phyloP scores from a whole-genome alignment of 1,140 invertebrate genomes.

The Oryctes rhinoceros region DNA sequence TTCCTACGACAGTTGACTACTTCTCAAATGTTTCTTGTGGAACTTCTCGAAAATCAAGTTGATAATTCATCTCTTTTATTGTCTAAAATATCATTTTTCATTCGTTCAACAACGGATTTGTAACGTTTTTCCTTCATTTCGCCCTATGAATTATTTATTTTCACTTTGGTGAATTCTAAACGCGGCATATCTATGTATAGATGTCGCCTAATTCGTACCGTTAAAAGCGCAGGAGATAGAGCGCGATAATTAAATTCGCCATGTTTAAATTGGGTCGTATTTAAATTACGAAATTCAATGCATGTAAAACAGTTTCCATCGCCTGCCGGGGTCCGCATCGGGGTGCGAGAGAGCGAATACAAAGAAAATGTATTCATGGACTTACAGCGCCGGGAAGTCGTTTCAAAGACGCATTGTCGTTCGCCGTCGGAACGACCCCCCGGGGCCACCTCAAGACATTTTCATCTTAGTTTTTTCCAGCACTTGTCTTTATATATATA shows the following conservation, averaged over 20 bases:
- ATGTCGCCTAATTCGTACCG: constrained; percentile 17
- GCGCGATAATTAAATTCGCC: constrained; percentile 39
- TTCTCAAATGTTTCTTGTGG: too few species aligned
- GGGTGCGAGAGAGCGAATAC: constrained; percentile 51
- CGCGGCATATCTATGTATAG: background rate
- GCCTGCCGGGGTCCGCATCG: constrained; percentile 13
- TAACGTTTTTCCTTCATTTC: background rate
- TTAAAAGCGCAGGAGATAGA: constrained; percentile 10
- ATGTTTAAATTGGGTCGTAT: constrained; percentile 36
- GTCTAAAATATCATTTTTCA: too few species aligned
- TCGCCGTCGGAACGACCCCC: constrained; percentile 53
- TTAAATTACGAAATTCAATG: constrained; percentile 55
- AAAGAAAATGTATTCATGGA: constrained; percentile 59
- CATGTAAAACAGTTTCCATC: constrained; percentile 55
- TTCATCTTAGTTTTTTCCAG: constrained; percentile 57
- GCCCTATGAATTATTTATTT: background rate
- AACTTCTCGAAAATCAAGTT: too few species aligned
- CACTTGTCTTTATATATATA: constrained; percentile 9
- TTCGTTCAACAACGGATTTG: too few species aligned
- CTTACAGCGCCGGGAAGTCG: constrained; percentile 57
- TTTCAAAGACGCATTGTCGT: constrained; percentile 59
- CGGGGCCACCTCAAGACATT: constrained; percentile 56
- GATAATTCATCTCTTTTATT: too few species aligned
- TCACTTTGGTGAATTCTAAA: background rate
- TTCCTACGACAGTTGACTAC: too few species aligned